phyloP scores from a whole-genome alignment of 2,888 invertebrate genomes.

The Aphidius colemani region DNA sequence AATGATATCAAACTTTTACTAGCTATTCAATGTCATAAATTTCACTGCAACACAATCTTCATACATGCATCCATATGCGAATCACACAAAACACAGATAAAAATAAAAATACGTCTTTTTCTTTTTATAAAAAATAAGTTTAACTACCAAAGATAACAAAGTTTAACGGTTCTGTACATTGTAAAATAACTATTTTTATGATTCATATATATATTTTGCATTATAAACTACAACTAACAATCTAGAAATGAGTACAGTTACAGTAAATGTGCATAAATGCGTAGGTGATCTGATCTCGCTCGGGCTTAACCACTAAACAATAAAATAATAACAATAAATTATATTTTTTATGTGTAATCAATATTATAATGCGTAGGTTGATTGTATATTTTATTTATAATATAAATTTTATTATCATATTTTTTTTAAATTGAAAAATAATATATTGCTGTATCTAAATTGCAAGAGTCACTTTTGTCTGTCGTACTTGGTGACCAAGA shows the following conservation, averaged over 20 bases:
- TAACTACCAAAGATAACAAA: slow-evolving; percentile 5
- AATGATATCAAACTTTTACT: too few relatives aligned
- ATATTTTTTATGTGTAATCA: too few relatives aligned
- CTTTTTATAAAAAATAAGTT: slow-evolving; percentile 2
- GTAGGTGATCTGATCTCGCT: slow-evolving; percentile 30
- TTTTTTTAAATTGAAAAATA: slow-evolving; percentile 1
- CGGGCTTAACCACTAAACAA: slow-evolving; percentile 29
- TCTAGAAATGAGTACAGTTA: slow-evolving; percentile 1
- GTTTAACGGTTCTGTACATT: slow-evolving; percentile 4
- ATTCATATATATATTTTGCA: slow-evolving; percentile 5
- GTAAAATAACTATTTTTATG: slow-evolving; percentile 18
- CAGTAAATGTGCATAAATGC: slow-evolving; percentile 11
- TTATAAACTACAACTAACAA: slow-evolving; percentile 10
- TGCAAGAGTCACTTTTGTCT: slow-evolving; percentile 19
- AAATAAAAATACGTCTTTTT: neutral
- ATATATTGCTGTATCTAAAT: neutral
- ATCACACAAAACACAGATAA: too few relatives aligned
- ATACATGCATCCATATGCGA: too few relatives aligned
- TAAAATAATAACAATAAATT: too few relatives aligned
- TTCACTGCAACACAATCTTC: too few relatives aligned
- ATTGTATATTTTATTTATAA: slow-evolving; percentile 8
- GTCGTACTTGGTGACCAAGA: slow-evolving; percentile 9
- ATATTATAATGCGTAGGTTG: slow-evolving; percentile 20
- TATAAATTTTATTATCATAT: neutral
- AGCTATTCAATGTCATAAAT: too few relatives aligned